Conservation (phyloP, 2,113 vertebrate genomes). For the human (Homo sapiens) region DNA sequence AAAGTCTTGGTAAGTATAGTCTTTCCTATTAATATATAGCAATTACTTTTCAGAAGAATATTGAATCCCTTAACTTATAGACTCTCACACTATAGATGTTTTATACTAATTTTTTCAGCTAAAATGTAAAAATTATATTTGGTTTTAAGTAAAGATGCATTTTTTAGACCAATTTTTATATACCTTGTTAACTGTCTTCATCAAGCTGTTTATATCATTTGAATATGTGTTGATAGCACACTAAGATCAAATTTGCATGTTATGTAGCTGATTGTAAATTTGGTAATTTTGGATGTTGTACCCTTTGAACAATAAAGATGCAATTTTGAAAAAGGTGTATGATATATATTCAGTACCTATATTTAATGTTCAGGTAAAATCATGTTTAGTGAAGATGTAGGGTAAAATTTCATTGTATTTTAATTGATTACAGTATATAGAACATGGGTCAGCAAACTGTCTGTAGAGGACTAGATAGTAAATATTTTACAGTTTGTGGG, state of each 20-base stretch:
- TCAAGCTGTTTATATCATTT: conserved; percentile 35
- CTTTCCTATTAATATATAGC: conserved; percentile 45
- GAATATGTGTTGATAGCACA: not conserved
- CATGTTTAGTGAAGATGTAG: conserved; percentile 30
- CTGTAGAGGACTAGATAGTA: not conserved
- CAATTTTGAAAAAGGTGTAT: conserved; percentile 19
- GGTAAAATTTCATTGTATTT: conserved; percentile 1
- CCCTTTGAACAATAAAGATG: not conserved
- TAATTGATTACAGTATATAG: conserved; percentile 20
- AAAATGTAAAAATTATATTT: conserved; percentile 36
- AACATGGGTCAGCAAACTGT: not conserved
- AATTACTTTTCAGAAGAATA: conserved; percentile 53
- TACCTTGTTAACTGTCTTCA: not conserved
- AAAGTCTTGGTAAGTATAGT: conserved; percentile 85
- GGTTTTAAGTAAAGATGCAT: conserved; percentile 4
- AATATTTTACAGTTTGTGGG: conserved; percentile 27
- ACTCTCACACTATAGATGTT: not conserved
- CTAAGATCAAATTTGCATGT: not conserved
- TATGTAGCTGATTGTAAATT: conserved; percentile 37
- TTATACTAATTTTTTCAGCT: conserved; percentile 49
- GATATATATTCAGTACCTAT: not conserved
- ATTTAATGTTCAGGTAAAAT: conserved; percentile 27
- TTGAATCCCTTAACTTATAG: not conserved
- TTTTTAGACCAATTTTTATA: conserved; percentile 35
- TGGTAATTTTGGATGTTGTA: not conserved